Base-by-base conservation (phyloP, 2,888 invertebrate genomes). In the Luffia ferchaultella region DNA sequence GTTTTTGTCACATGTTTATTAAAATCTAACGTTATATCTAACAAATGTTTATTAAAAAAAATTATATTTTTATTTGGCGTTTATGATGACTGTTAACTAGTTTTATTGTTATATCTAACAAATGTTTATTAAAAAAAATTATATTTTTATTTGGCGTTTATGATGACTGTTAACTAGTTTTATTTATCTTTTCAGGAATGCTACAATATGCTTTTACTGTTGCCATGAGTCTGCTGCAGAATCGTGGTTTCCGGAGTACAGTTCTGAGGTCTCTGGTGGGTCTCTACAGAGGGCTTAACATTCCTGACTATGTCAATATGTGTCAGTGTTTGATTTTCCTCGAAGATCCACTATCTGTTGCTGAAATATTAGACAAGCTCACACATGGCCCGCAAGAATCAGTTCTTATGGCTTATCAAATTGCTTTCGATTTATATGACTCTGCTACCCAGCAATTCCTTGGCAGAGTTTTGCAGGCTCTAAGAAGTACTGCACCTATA, bases 391-490 rank as follows among this genome's bases (percentile, higher is more conserved):
- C 86, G 0, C 83, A 87, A 76, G 92, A 94, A 55, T 91, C 90
- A 56, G 92, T 93, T 52, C 82, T 98, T 42, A 98, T 98, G 95
- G 97, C 97, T 0, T 99, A 97, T 77, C 99, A 99, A 83, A 97
- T 99, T 62, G 97, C 92, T 0, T 99, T 99, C 80, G 99, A 99
- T 86, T 87, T 99, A 60, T 99, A 99, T 69, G 99, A 99, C 73
- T 97, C 97, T 43, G 99, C 98, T 0, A 98, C 98, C 1, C 99
- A 99, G 76, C 97, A 98, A 70, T 98, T 98, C 73, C 85, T 99
- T 48, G 93, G 92, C 9, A 88, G 93, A 60, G 94, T 97, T 9
- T 75, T 96, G 56, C 91, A 93, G 67, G 93, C 94, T 16, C 77
- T 97, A 5, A 87, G 92, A 61, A 89, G 89, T 46, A 93, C 93